Conservation (phyloP, 2,888 invertebrate species). For the Amblyjoppa proteus region DNA sequence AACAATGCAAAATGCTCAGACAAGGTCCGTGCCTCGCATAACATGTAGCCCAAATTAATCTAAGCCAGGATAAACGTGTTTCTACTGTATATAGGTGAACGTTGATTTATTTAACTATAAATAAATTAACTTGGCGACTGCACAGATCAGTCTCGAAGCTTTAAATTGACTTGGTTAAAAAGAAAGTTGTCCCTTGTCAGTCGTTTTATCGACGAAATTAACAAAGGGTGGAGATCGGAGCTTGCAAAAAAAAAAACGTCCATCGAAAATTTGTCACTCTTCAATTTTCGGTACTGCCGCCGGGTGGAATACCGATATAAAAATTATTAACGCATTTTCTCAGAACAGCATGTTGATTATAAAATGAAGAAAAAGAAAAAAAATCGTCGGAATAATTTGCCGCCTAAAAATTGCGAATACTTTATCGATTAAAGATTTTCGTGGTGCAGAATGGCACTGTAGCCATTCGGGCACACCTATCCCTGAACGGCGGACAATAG, state of each 20-base stretch:
- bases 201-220: not conserved
- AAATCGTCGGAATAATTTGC: conserved; percentile 15
- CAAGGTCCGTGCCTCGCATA: too few species aligned
- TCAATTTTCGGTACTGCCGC: not conserved
- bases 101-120: too few species aligned
- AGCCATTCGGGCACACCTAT: conserved; percentile 35
- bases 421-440: conserved; percentile 29
- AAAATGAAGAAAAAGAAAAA: not conserved
- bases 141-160: too few species aligned
- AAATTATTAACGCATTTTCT: too few species aligned
- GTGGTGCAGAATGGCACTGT: not conserved
- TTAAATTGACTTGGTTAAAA: too few species aligned
- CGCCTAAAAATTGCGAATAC: conserved; percentile 19
- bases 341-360: too few species aligned
- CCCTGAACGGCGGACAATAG: not conserved
- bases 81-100: too few species aligned
- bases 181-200: not conserved
- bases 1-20: too few species aligned
- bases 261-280: not conserved
- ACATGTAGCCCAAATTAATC: too few species aligned
- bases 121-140: too few species aligned
- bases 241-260: not conserved
- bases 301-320: not conserved
- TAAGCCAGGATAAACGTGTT: too few species aligned
- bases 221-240: not conserved